phyloP scores from a whole-genome alignment of 2,888 invertebrate species.

The Apotomis capreana region DNA sequence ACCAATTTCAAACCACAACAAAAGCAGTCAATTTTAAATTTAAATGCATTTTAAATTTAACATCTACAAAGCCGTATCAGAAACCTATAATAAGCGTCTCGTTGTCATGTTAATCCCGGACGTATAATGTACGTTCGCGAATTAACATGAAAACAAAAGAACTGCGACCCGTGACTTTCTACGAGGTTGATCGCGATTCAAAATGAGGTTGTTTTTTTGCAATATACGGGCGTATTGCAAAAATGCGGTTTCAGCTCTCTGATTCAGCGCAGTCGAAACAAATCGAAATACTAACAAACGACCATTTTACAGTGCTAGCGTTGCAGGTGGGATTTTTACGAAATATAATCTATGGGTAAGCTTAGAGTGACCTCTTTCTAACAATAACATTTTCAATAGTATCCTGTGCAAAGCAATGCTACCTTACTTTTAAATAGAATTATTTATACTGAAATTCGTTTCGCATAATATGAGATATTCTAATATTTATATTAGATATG shows the following conservation, averaged over 20 bases:
- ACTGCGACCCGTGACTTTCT: neutral
- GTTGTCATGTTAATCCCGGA: conserved; percentile 10
- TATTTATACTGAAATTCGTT: no score
- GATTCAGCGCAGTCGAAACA: neutral
- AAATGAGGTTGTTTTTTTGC: conserved; percentile 5
- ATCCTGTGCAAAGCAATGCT: no score
- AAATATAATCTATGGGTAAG: no score
- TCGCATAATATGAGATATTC: no score
- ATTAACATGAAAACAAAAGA: conserved; percentile 4
- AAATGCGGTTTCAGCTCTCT: neutral
- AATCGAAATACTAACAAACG: neutral
- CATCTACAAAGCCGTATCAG: neutral
- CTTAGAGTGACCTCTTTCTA: no score
- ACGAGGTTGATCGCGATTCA: neutral
- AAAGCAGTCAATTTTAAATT: neutral
- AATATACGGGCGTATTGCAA: neutral
- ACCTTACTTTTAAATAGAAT: no score
- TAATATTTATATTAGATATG: no score
- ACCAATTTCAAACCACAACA: no score
- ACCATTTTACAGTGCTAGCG: neutral
- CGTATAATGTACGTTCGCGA: neutral
- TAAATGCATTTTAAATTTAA: neutral
- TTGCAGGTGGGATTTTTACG: no score
- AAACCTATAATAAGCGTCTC: neutral
- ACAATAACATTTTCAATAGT: no score